Conservation (phyloP, 2,888 invertebrate species). For the Chorisops tibialis region DNA sequence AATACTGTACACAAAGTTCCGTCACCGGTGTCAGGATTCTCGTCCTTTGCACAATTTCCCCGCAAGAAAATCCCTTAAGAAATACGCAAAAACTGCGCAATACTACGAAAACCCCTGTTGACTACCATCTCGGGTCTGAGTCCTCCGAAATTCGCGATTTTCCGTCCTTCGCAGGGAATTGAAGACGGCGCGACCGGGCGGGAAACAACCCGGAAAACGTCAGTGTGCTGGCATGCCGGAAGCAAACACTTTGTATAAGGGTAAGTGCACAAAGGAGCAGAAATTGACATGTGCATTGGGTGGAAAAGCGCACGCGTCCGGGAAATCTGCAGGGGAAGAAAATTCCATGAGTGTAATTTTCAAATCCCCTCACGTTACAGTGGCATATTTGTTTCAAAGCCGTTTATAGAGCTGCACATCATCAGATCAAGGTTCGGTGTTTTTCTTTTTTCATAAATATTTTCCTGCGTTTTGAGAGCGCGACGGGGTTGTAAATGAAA, state of each 20-base stretch:
- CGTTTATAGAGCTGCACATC: neutral
- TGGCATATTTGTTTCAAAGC: neutral
- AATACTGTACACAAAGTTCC: neutral
- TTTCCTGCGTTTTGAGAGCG: neutral
- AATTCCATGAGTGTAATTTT: no score
- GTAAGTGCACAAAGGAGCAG: neutral
- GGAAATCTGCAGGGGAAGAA: neutral
- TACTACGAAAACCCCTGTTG: neutral
- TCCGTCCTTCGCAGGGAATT: no score
- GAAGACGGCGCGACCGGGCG: neutral
- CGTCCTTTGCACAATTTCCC: constrained; percentile 6
- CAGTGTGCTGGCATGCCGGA: constrained; percentile 28
- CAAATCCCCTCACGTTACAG: no score
- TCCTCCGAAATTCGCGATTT: neutral
- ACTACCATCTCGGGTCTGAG: neutral
- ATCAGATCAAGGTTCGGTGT: no score
- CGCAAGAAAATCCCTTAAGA: neutral
- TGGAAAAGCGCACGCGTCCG: constrained; percentile 14
- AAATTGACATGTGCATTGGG: constrained; percentile 16
- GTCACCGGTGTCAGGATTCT: constrained; percentile 25
- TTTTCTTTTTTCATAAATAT: no score
- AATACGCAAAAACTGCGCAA: neutral
- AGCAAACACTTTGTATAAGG: constrained; percentile 7
- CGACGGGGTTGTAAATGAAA: neutral
- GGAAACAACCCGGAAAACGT: constrained; percentile 23